phyloP scores from a whole-genome alignment of 2,888 invertebrate species.

The Apocheima hispidaria region DNA sequence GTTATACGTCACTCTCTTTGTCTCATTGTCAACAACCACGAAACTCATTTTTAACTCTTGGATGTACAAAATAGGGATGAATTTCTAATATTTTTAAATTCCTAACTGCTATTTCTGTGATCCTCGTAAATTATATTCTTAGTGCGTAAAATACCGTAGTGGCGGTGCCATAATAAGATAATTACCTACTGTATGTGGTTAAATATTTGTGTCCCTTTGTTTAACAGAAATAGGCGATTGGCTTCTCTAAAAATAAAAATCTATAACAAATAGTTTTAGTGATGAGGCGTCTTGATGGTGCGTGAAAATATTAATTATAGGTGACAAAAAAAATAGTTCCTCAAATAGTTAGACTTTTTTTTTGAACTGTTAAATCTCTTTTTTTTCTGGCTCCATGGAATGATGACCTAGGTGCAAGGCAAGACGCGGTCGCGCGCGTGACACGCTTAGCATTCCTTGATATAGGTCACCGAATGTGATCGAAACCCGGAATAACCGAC shows the following conservation, averaged over 20 bases:
- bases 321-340: background rate
- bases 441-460: too few relatives aligned
- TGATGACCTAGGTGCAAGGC: too few relatives aligned
- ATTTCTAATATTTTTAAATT: conserved; percentile 11
- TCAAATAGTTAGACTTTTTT: too few relatives aligned
- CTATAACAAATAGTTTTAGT: conserved; percentile 1
- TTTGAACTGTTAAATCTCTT: too few relatives aligned
- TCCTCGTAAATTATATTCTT: conserved; percentile 68
- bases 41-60: conserved; percentile 15
- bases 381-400: too few relatives aligned
- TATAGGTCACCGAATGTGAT: too few relatives aligned
- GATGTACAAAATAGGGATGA: conserved; percentile 15
- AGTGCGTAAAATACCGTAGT: conserved; percentile 67
- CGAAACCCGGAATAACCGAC: too few relatives aligned
- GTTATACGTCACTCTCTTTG: conserved; percentile 65
- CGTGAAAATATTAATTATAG: conserved; percentile 1
- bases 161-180: conserved; percentile 65
- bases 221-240: conserved; percentile 27
- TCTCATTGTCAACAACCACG: conserved; percentile 48
- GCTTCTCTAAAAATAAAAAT: conserved; percentile 26
- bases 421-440: too few relatives aligned
- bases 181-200: conserved; percentile 55
- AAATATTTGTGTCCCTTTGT: conserved; percentile 47
- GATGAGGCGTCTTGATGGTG: conserved; percentile 2
- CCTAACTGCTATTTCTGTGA: conserved; percentile 60